Evolutionary conservation across 2,797 vertebrate species (phyloP).

Genomic region (Loris lydekkerianus): DNA sequence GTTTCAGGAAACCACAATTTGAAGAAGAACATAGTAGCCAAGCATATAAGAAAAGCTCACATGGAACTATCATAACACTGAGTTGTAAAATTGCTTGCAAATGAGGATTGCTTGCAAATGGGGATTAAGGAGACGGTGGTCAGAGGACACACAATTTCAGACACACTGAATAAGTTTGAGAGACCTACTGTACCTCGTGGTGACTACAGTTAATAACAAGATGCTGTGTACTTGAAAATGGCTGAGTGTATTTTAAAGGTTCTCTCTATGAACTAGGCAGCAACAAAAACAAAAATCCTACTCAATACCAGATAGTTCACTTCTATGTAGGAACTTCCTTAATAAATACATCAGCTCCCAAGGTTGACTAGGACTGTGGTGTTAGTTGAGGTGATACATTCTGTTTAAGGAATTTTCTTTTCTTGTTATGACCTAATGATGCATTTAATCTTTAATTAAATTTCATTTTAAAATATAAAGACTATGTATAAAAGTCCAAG

Average conservation of each 20-base stretch:
- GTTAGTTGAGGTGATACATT: conserved; percentile 80
- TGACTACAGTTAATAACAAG: background rate
- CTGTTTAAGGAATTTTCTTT: conserved; percentile 27
- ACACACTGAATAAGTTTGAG: background rate
- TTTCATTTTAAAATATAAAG: conserved; percentile 82
- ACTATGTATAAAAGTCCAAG: conserved; percentile 78
- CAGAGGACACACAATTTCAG: background rate
- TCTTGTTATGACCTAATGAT: conserved; percentile 78
- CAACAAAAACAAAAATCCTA: conserved; percentile 23
- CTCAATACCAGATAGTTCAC: conserved; percentile 74
- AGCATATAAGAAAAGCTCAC: background rate
- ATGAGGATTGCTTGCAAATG: too few relatives aligned
- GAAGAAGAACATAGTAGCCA: background rate
- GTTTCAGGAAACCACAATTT: background rate
- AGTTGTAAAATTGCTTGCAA: background rate
- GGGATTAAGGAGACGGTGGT: background rate
- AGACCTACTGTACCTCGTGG: background rate
- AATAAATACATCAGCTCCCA: conserved; percentile 70
- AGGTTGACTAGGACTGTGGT: conserved; percentile 64
- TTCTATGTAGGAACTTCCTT: conserved; percentile 78
- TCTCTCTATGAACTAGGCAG: background rate
- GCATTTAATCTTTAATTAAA: conserved; percentile 84
- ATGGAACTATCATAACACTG: background rate
- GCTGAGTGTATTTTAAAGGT: background rate
- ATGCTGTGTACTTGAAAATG: background rate